Evolutionary conservation across 2,797 vertebrate genomes (phyloP), one percentile per base, ranked within the genome.

Genomic region (Florisuga fusca): DNA sequence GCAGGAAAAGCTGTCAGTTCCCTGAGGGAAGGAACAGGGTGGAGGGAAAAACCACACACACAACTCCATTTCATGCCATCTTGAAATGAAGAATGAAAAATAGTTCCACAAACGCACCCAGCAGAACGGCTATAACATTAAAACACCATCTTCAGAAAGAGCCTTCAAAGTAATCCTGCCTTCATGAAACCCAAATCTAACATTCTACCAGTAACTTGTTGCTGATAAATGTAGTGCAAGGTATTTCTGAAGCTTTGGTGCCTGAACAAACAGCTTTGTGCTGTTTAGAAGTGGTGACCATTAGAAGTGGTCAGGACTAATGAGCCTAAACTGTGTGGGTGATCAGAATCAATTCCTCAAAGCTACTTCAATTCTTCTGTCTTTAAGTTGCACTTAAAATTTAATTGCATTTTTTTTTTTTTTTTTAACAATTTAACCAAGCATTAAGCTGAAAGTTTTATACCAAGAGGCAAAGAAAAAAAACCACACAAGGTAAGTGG

Each of bases 11-110:
- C 77, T 78, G 63, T 15, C 48, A 84, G 90, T 91, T 95, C 94
- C 96, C 94, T 20, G 34, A 96, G 89, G 96, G 95, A 90, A 94
- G 29, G 55, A 96, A 95, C 71, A 93, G 91, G 94, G 95, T 50
- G 83, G 93, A 94, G 66, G 46, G 12, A 66, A 81, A 87, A 95
- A 78, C 43, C 68, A 77, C 88, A 94, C 92, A 55, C 58, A 84
- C 73, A 88, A 66, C 87, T 93, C 87, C 91, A 89, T 84, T 94
- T 94, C 72, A 68, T 57, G 34, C 57, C 89, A 81, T 81, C 94
- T 48, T 62, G 21, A 17, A 78, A 72, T 87, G 43, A 10, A 63
- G 18, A 48, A 78, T 8, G 64, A 94, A 79, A 94, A 88, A 85
- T 55, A 58, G 82, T 72, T 96, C 76, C 79, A 64, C 61, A 8